Base-by-base conservation (phyloP, 2,113 vertebrate species). In the Desmodus rotundus region DNA sequence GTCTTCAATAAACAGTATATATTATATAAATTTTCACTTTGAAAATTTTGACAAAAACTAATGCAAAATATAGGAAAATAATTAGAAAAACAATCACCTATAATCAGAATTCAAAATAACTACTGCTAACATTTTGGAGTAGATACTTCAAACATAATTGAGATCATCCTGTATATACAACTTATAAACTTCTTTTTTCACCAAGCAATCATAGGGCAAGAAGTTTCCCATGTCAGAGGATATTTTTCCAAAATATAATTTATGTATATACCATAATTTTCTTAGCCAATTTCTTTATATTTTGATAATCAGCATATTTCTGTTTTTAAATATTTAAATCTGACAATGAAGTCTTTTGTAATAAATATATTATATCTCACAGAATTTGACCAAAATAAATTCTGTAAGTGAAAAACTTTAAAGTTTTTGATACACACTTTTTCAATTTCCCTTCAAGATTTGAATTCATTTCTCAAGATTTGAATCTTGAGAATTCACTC, bases 251-350 rank as follows among this genome's bases (percentile, higher is more conserved):
- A 93, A 92, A 68, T 45, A 78, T 78, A 67, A 83, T 63, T 86
- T 77, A 91, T 61, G 26, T 5, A 52, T 58, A 31, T n/a, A n/a
- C 1, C 28, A 33, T 61, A 54, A 41, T 81, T 97, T 83, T 61
- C 47, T 93, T 77, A 81, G 61, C 43, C 17, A 89, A 43, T 89
- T 9, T 41, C 17, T 73, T 73, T 47, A 74, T 19, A 81, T 70
- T 93, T 91, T 95, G 28, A 86, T n/a, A 86, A 77, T 61, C 28
- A 90, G n/a, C 19, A 91, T 86, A 20, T 73, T 96, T 70, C 13
- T 82, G 67, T 77, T 87, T 91, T 58, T n/a, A 89, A 94, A 72
- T 81, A 43, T 58, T 95, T 92, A 56, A 86, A 70, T 87, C 47
- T 78, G 13, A 85, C 43, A 87, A 50, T 33, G 20, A 47, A 43